Evolutionary conservation across 2,113 vertebrate genomes (phyloP), one percentile per base, ranked within the genome.

Genomic region (Stigmatopora argus): DNA sequence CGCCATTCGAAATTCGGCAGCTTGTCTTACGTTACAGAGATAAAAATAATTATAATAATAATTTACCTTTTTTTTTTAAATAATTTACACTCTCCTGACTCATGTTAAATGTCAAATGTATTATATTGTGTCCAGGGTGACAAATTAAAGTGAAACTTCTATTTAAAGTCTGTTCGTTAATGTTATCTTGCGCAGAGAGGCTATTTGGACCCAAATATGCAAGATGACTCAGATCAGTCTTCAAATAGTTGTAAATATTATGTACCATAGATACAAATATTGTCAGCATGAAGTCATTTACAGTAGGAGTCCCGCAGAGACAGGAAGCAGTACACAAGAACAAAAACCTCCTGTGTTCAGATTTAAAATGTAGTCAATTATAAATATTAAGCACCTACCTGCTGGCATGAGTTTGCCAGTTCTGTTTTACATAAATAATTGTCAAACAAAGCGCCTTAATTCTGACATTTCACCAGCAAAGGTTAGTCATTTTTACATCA

Each of bases 1-100:
- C 14, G 59, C 41, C 38, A 61, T 45, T 61, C 38, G 59, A 11
- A 86, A 92, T 47, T 89, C 94, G 0, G 90, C 93, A 11, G 86
- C 90, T 52, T 92, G 90, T 88, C 71, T 92, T 79, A 90, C 92
- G 66, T 89, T 92, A 3, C 89, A 93, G 66, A 92, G 92, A 92
- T 97, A 92, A 95, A 10, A 17, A 64, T n/a, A n/a, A n/a, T n/a
- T n/a, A 35, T 6, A 31, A 31, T 31, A 31, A 31, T 31, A 31
- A 31, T 57, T 17, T 18, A 7, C 11, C n/a, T 26, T 65, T 55
- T 15, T 23, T 34, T 13, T 15, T 35, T 15, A 61, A 10, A 17
- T 60, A 48, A 46, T 5, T n/a, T 17, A 19, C 55, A 1, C 19
- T 26, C 44, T 21, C 64, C 53, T 52, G 57, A 11, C 18, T 49